Evolutionary conservation across 1,140 invertebrate species (phyloP), one percentile per base, ranked within the genome.

Genomic region (Bombyx mori): DNA sequence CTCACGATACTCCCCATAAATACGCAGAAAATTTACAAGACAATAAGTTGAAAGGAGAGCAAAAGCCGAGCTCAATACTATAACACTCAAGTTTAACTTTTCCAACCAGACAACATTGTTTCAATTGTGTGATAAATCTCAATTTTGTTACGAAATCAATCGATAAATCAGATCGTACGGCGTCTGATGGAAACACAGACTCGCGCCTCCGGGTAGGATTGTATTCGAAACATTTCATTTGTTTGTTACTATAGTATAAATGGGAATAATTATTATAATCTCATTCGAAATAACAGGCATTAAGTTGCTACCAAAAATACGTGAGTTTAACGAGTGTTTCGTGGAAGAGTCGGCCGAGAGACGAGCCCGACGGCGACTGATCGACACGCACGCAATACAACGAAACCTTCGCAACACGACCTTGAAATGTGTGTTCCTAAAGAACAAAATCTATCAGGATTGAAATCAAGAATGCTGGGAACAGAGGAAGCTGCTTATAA

Each of bases 241-340:
- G 82, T 87, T 87, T 87, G 82, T 85, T 87, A 76, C 78, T 76
- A 77, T 77, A 60, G 73, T 80, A 79, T 87, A 87, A 87, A 87
- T 75, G 75, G 71, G 70, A 67, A 75, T 85, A 84, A 87, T 87
- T 85, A 87, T 87, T 77, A 85, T 85, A 85, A 87, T 87, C 85
- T 83, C 73, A 68, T 69, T 75, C 65, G 68, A 83, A 82, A 87
- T 87, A 79, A 87, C 82, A 79, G 78, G 79, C 78, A 87, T 87
- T 87, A 87, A 80, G 72, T 73, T 78, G 84, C 84, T 87, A 87
- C 84, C 84, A 85, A 87, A 87, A 77, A 85, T 85, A 84, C 82
- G 79, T 83, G 79, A 81, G 75, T 87, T 85, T 85, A 85, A 87
- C 82, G 80, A 87, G 69, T 77, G 79, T 73, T 87, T 85, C 84